Evolutionary conservation across 2,113 vertebrate species (phyloP), one percentile per base, ranked within the genome.

Genomic region (Lethenteron camtschaticum): DNA sequence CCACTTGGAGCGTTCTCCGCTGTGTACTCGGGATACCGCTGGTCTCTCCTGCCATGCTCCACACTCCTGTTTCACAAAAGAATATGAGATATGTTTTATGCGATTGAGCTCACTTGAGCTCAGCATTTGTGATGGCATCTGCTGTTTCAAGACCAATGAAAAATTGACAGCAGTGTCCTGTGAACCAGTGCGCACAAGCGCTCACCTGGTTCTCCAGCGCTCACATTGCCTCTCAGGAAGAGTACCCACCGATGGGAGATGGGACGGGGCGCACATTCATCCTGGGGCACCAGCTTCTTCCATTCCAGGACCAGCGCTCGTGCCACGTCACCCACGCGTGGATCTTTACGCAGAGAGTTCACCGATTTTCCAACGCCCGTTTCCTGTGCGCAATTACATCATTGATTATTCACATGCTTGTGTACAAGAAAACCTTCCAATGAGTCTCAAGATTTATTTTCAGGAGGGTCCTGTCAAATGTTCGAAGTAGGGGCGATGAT

Each of bases 321-420:
- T 1, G 90, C 94, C 57, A 83, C 76, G 10, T 83, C 86, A 66
- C 90, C 92, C 1, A 85, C 90, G 0, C 82, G 72, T 59, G 90
- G 85, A 0, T 96, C 85, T 72, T 96, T 99, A 74, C 92, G 80
- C n/a, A 95, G 81, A n/a, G 88, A 85, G 75, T 96, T 99, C 74
- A 96, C 94, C 7, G 87, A 83, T 76, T 95, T 99, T 12, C 90
- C 94, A 11, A 96, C 84, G 13, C 94, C 90, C 0, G 94, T 96
- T 78, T 94, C 90, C 94, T 99, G 73, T 70, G 56, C 8, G 59
- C 14, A 71, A 57, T 56, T 41, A 41, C 41, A 41, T 41, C 4
- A 41, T 41, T 41, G 41, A 41, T 41, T 41, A 41, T 41, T 41
- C 3, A 6, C 41, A 41, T 41, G 4, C 41, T 41, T 41, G 41